Evolutionary conservation across 2,888 invertebrate species (phyloP), one percentile per base, ranked within the genome.

Genomic region (Candidula unifasciata): DNA sequence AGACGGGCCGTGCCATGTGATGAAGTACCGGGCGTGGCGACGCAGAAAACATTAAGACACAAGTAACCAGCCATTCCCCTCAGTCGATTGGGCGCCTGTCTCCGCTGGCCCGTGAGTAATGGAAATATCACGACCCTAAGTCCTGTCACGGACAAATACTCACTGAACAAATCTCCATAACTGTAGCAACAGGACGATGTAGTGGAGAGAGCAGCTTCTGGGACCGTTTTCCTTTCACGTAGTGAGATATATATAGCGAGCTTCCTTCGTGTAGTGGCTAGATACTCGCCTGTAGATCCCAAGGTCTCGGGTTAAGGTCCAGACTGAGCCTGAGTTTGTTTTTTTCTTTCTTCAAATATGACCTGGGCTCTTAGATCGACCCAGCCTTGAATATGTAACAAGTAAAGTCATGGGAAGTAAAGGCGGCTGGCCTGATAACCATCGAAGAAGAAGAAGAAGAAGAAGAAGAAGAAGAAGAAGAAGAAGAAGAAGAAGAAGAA

Each of bases 41-140:
- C 33, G 35, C 57, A 73, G 81, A 81, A 81, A 81, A 71, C 81
- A 71, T 81, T 81, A 81, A 71, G 80, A 69, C 68, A 54, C 27
- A 52, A 21, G 69, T 80, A 69, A 80, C 52, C 13, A 52, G 69
- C 68, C 6, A 69, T 69, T 52, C 6, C 37, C 16, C 68, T 37
- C 80, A 80, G 80, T 69, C 80, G 80, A 80, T 80, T 78, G 60
- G 78, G 35, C 64, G 35, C 33, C 33, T 64, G 37, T 66, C 66
- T 44, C 37, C 2, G 13, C 30, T 68, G 2, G 27, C 10, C 30
- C 69, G 80, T 80, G 80, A 80, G 80, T 80, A 80, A 80, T 68
- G 69, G 44, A 80, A 52, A 80, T 69, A 80, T 44, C 54, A 10
- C 27, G 69, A 69, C 66, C 68, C 3, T 44, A 37, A 80, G 68